phyloP scores from a whole-genome alignment of 1,140 invertebrate genomes.

The Drosophila arizonae region DNA sequence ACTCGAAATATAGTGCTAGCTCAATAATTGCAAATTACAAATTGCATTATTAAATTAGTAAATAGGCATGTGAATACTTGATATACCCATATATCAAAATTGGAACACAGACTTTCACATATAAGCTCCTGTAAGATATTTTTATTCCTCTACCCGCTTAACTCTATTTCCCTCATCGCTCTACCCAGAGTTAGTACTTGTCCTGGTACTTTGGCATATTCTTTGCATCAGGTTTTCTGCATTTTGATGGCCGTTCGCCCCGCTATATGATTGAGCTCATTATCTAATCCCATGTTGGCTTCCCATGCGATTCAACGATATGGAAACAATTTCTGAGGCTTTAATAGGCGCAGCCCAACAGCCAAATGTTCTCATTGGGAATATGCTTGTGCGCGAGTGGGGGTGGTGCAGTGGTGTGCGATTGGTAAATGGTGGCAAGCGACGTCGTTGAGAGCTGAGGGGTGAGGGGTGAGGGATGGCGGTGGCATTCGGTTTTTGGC shows the following conservation, averaged over 20 bases:
- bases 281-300: constrained; percentile 27
- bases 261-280: constrained; percentile 13
- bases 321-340: constrained; percentile 66
- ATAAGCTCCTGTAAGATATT: too few relatives aligned
- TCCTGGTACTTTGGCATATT: background rate
- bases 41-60: too few relatives aligned
- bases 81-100: too few relatives aligned
- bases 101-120: too few relatives aligned
- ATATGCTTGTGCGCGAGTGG: background rate
- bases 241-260: background rate
- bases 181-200: too few relatives aligned
- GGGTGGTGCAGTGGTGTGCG: background rate
- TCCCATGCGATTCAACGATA: constrained; percentile 54
- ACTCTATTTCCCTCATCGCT: too few relatives aligned
- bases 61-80: too few relatives aligned
- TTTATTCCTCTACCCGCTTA: too few relatives aligned
- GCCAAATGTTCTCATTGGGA: background rate
- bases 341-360: constrained; percentile 41
- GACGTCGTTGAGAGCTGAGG: background rate
- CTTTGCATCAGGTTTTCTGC: background rate
- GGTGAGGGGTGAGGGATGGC: background rate
- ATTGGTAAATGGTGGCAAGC: background rate
- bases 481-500: constrained; percentile 62
- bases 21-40: too few relatives aligned
- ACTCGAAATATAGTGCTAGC: too few relatives aligned